These are phyloP conservation scores for Gastrophysa polygoni DNA, from an alignment of 2,888 invertebrate species.

Conservation along the genomic window DNA sequence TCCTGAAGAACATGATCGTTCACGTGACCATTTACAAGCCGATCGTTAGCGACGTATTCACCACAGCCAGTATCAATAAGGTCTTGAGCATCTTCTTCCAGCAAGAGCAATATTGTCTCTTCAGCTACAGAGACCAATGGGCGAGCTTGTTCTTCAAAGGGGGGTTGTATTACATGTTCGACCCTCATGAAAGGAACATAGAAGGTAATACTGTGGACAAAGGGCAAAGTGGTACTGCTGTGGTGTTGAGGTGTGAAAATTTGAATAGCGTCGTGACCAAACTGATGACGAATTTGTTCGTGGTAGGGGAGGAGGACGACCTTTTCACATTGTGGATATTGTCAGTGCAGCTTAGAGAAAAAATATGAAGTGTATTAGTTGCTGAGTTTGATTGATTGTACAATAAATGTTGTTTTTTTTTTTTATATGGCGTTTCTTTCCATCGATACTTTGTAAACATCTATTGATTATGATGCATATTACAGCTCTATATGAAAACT, in stretches of 20 bases:
- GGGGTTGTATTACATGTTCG: conserved; percentile 66
- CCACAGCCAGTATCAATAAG: conserved; percentile 39
- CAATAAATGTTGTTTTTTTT: not conserved
- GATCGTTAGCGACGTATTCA: conserved; percentile 46
- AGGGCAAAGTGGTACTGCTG: conserved; percentile 38
- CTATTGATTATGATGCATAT: too few species aligned
- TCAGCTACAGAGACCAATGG: conserved; percentile 61
- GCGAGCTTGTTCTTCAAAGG: conserved; percentile 63
- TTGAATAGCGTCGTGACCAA: conserved; percentile 37
- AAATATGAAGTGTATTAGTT: not conserved
- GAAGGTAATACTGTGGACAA: conserved; percentile 51
- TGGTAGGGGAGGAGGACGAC: conserved; percentile 24
- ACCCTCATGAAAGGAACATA: conserved; percentile 64
- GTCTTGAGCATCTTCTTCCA: conserved; percentile 65
- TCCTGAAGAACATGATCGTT: conserved; percentile 59
- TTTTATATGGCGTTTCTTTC: not conserved
- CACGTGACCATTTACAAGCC: conserved; percentile 49
- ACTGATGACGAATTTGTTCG: conserved; percentile 40
- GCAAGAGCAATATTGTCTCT: conserved; percentile 63
- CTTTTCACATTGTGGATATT: conserved; percentile 40
- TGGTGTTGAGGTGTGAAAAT: conserved; percentile 41
- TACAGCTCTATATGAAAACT: too few species aligned
- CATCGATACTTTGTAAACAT: not conserved
- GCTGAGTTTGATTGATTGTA: not conserved
- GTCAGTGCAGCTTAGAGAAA: conserved; percentile 29